Evolutionary conservation across 2,888 invertebrate genomes (phyloP), one percentile per base, ranked within the genome.

Genomic region (Ptycholaimellus sp.): DNA sequence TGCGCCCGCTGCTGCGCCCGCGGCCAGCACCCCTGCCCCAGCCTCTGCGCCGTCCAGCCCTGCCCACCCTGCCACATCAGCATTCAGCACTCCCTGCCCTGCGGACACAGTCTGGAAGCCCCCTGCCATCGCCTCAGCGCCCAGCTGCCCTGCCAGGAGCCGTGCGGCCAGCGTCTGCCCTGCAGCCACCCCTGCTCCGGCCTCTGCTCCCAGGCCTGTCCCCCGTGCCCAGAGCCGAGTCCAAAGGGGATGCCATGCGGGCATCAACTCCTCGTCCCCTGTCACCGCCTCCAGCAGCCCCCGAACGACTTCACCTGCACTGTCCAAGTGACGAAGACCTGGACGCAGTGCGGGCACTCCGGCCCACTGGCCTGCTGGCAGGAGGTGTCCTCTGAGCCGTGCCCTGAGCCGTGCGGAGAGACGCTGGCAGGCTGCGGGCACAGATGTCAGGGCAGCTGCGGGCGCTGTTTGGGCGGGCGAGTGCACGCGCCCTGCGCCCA

Each of bases 121-220:
- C 74, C 74, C 1, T n/a, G n/a, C n/a, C n/a, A n/a, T n/a, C n/a
- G n/a, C n/a, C n/a, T n/a, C n/a, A n/a, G n/a, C n/a, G n/a, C n/a
- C n/a, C n/a, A n/a, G n/a, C n/a, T n/a, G n/a, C n/a, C n/a, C n/a
- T 76, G 75, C 50, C 50, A 54, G 2, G 49, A 58, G 36, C 60
- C 56, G 17, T 76, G 76, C 51, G 59, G 62, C 17, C 48, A 49
- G 27, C 50, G 53, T 3, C 53, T 72, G 31, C 38, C 45, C 1
- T 76, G 76, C 52, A 71, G 70, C 0, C 76, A 76, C 54, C 49
- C 45, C 2, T 76, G 76, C 54, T 55, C 56, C 1, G 58, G 60
- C 25, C 47, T 66, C 13, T 76, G 76, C 49, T n/a, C n/a, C n/a
- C n/a, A n/a, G n/a, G n/a, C n/a, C n/a, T n/a, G n/a, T n/a, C n/a